A percentile compares a stretch with the other conserved stretches of the same genome.
Conservation (phyloP, 2,888 invertebrate species). For the Perizoma affinitatum region DNA sequence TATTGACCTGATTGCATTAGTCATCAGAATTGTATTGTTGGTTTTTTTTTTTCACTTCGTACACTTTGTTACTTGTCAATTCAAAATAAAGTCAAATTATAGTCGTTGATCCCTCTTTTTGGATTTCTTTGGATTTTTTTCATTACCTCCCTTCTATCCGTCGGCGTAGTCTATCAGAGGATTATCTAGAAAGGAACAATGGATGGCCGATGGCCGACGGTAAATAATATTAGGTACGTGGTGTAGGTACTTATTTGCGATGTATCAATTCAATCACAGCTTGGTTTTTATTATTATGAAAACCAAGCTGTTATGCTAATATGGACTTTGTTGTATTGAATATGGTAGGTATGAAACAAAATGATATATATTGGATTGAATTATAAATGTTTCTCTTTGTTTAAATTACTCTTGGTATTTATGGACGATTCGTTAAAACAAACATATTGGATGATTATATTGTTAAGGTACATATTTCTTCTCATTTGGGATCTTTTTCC, state of each 20-base stretch:
- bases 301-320: no score
- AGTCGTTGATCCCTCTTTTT: background rate
- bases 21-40: background rate
- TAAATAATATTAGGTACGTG: slow-evolving; percentile 60
- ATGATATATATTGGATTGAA: no score
- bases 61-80: background rate
- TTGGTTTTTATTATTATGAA: slow-evolving; percentile 29
- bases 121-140: no score
- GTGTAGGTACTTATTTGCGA: slow-evolving; percentile 46
- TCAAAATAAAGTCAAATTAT: background rate
- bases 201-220: slow-evolving; percentile 50
- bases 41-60: background rate
- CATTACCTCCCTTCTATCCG: slow-evolving; percentile 2
- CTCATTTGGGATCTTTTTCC: no score
- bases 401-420: no score
- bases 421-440: no score
- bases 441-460: no score
- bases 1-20: slow-evolving; percentile 17
- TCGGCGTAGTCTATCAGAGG: slow-evolving; percentile 21
- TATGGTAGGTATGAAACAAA: no score
- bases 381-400: no score
- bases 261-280: slow-evolving; percentile 40
- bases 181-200: slow-evolving; percentile 48
- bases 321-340: no score
- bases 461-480: no score